Base-by-base conservation (phyloP, 1,140 invertebrate genomes). In the Lordiphosa mommai region DNA sequence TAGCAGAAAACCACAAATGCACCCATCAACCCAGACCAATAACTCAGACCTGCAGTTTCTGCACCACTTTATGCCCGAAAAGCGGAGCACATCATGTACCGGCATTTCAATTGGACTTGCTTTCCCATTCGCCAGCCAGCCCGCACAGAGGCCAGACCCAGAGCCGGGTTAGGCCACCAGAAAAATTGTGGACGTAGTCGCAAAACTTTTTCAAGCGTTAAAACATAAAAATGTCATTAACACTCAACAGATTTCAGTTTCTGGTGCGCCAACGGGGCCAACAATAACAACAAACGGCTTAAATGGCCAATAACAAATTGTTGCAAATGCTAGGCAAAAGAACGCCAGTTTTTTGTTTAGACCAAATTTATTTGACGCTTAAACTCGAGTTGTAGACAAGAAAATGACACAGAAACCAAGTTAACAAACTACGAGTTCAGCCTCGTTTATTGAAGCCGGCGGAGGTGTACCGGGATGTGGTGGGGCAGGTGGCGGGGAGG, bases 321-420 rank as follows among this genome's bases (percentile, higher is more conserved):
- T 82, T 82, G 66, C 76, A 80, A 80, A 79, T 79, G 69, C 52
- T 52, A 53, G 41, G 46, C 34, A 20, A 43, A 61, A 72, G 53
- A 72, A 65, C 60, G 43, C 59, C 44, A 67, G 61, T 59, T 47
- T 76, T 76, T 64, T 72, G 53, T 63, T 51, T 67, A 82, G 61
- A 80, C 76, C 61, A 71, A 80, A 80, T 80, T 80, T 80, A 80
- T 80, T 80, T 80, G 76, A 80, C 76, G 76, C 76, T 82, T 52
- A 57, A 51, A 71, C 53, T 56, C 76, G 66, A 80, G 50, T 63
- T 68, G 71, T 67, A 72, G 76, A 82, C 76, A 80, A 67, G 76
- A 80, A 80, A 80, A 80, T 80, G 76, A 80, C 76, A 80, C 77
- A 80, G 76, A 80, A 80, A 80, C 76, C 76, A 77, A 82, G 76